phyloP scores from a whole-genome alignment of 1,140 invertebrate genomes.

The Trichoplusia ni region DNA sequence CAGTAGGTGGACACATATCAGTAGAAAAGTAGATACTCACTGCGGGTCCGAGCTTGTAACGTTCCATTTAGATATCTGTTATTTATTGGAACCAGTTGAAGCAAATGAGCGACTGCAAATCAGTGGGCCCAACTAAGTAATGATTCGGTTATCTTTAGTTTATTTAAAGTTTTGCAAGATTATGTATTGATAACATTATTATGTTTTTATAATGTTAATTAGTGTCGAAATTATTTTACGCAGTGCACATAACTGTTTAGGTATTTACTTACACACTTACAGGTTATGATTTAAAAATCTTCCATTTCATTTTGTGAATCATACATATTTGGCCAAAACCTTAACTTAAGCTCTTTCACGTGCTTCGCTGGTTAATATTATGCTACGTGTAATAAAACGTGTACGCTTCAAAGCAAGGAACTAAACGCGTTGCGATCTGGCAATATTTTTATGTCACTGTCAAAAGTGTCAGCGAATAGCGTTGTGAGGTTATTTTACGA shows the following conservation, averaged over 20 bases:
- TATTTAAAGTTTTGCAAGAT: slow-evolving; percentile 1
- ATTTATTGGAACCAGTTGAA: neutral
- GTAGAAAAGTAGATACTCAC: slow-evolving; percentile 19
- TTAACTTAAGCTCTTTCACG: too few species aligned
- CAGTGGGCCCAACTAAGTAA: neutral
- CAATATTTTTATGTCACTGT: neutral
- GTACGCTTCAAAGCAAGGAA: too few species aligned
- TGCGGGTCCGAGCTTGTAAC: slow-evolving; percentile 34
- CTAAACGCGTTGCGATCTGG: too few species aligned
- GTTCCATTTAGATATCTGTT: slow-evolving; percentile 36
- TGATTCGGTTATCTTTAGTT: slow-evolving; percentile 3
- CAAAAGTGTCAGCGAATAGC: neutral
- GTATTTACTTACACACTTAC: neutral
- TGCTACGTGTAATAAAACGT: neutral
- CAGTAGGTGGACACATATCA: neutral
- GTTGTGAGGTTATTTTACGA: neutral
- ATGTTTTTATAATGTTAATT: neutral
- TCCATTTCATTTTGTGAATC: too few species aligned
- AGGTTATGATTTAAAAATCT: too few species aligned
- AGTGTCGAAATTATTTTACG: neutral
- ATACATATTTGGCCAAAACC: too few species aligned
- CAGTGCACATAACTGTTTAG: neutral
- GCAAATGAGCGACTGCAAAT: neutral
- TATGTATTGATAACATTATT: neutral
- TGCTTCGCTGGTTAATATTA: too few species aligned